These are phyloP conservation scores for Chlorodrepanis virens DNA, from an alignment of 2,113 vertebrate species.

Conservation along the genomic window DNA sequence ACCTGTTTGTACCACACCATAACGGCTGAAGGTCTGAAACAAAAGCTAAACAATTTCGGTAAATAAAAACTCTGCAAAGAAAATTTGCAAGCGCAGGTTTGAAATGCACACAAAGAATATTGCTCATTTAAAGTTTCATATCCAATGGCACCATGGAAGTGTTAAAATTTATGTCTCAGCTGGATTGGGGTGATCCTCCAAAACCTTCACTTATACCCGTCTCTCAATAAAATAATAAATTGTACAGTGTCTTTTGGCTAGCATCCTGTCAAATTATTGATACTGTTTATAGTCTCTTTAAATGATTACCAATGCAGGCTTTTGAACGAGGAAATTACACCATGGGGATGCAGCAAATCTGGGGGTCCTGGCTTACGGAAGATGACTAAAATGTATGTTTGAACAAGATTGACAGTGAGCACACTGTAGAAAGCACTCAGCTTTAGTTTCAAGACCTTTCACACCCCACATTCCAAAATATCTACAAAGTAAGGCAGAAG, in stretches of 20 bases:
- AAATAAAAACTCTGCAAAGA: neutral
- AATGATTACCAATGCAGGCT: neutral
- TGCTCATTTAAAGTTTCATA: neutral
- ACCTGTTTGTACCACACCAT: neutral
- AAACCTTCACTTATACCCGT: neutral
- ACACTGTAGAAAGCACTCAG: neutral
- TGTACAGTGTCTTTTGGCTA: neutral
- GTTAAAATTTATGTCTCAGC: neutral
- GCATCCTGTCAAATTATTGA: neutral
- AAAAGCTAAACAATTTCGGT: neutral
- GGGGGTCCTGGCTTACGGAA: neutral
- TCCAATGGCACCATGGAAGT: neutral
- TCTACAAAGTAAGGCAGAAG: neutral
- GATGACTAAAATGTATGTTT: neutral
- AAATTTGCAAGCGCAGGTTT: neutral
- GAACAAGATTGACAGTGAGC: neutral
- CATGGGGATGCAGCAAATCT: accelerated
- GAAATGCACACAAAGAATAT: neutral
- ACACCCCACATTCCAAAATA: neutral
- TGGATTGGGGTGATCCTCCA: neutral
- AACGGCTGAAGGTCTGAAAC: neutral
- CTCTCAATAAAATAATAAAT: neutral
- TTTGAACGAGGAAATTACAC: neutral
- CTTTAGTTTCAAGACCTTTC: neutral
- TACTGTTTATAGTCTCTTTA: neutral